Conservation (phyloP, 2,888 invertebrate genomes). For the Linnaemya vulpina region DNA sequence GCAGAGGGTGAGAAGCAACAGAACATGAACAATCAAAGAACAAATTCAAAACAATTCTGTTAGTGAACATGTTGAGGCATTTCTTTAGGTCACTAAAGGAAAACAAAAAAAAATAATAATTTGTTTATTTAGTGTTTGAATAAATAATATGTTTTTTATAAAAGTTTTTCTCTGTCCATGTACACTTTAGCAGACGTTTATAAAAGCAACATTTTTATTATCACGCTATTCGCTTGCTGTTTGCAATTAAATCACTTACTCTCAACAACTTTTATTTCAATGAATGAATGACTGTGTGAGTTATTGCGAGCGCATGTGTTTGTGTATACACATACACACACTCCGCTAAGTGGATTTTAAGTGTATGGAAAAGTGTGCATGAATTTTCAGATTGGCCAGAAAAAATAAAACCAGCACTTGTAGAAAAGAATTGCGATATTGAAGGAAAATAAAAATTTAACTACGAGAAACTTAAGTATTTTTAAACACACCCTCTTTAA, state of each 20-base stretch:
- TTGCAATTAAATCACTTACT: slow-evolving; percentile 70
- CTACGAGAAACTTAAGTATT: slow-evolving; percentile 55
- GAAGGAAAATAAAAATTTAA: background rate
- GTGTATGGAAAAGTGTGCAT: slow-evolving; percentile 2
- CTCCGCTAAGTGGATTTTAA: background rate
- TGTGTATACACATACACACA: background rate
- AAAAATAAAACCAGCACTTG: slow-evolving; percentile 47
- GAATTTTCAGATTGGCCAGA: slow-evolving; percentile 14
- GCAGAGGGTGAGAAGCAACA: background rate
- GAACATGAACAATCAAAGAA: background rate
- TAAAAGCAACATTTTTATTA: slow-evolving; percentile 72
- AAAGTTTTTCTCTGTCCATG: background rate
- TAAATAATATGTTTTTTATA: slow-evolving; percentile 71
- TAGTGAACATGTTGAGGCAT: background rate
- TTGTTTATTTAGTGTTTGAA: slow-evolving; percentile 74
- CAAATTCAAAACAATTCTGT: background rate
- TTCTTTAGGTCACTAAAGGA: slow-evolving; percentile 55
- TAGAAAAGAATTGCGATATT: slow-evolving; percentile 22
- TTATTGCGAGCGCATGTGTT: background rate
- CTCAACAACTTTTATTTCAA: slow-evolving; percentile 56
- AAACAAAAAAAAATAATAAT: slow-evolving; percentile 74
- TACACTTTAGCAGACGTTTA: background rate
- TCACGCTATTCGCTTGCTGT: slow-evolving; percentile 74
- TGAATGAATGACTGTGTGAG: slow-evolving; percentile 33
- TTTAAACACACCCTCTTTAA: slow-evolving; percentile 57